Percentiles rank a stretch among this genome's conserved stretches.
phyloP scores from a whole-genome alignment of 2,797 vertebrate species.

The Botia almorhae region DNA sequence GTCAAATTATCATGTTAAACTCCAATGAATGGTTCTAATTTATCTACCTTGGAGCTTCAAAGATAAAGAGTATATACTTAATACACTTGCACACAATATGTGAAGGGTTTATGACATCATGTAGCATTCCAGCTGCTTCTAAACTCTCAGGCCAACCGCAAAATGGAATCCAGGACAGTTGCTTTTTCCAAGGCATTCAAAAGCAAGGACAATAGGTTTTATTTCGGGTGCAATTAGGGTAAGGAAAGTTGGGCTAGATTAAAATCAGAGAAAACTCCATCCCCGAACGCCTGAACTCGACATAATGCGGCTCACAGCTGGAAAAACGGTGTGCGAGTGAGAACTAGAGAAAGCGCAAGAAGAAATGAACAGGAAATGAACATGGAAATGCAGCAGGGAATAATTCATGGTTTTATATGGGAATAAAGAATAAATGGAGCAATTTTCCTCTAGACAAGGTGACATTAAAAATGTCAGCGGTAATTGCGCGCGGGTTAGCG shows the following conservation, averaged over 20 bases:
- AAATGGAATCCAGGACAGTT: slow-evolving; percentile 24
- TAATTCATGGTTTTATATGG: slow-evolving; percentile 57
- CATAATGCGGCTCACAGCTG: slow-evolving; percentile 37
- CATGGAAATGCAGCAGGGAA: slow-evolving; percentile 46
- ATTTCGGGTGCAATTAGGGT: slow-evolving; percentile 36
- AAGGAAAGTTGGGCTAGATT: slow-evolving; percentile 42
- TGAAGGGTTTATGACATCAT: slow-evolving; percentile 5
- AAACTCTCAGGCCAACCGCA: not conserved
- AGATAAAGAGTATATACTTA: slow-evolving; percentile 4
- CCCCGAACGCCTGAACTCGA: slow-evolving; percentile 25
- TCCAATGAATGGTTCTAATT: slow-evolving; percentile 13
- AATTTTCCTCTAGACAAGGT: slow-evolving; percentile 52
- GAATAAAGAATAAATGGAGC: slow-evolving; percentile 54
- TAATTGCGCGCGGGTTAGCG: slow-evolving; percentile 46
- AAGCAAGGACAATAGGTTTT: slow-evolving; percentile 35
- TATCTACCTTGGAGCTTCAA: not conserved
- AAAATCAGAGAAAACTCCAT: slow-evolving; percentile 41
- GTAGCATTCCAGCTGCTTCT: not conserved
- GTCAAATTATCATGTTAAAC: slow-evolving; percentile 33
- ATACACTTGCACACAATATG: not conserved
- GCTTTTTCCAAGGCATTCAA: slow-evolving; percentile 28
- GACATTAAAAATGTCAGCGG: slow-evolving; percentile 57
- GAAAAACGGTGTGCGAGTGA: slow-evolving; percentile 20
- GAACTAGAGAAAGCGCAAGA: slow-evolving; percentile 9
- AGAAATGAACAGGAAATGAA: slow-evolving; percentile 50